Base-by-base conservation (phyloP, 2,888 invertebrate species). In the Caprella mutica region DNA sequence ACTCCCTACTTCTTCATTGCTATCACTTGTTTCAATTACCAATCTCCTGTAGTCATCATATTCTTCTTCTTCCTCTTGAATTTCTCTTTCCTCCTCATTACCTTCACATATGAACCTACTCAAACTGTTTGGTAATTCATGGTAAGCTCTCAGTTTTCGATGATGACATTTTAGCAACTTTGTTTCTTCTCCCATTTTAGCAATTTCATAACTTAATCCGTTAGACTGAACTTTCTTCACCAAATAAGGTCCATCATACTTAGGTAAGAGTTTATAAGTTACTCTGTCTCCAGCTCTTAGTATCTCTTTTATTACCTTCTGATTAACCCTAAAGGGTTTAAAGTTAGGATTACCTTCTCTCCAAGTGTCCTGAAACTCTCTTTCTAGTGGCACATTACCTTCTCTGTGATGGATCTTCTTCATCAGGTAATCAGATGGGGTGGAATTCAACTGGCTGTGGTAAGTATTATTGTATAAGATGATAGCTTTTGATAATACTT, bases 321-420 rank as follows among this genome's bases (percentile, higher is more conserved):
- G 29, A 23, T 46, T 30, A 2, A 55, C 29, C 4, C 5, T 21
- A n/a, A 44, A 55, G 5, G 55, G 55, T 2, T 21, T 21, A 33
- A 43, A 55, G 2, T 33, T 29, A 6, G 44, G 55, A n/a, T 46
- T 43, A n/a, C 55, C 55, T 29, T 43, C 44, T 12, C 24, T 17
- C 55, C 55, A 55, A 19, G 19, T 26, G 5, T 35, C 33, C 30
- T 30, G 42, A 12, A 23, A 6, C 1, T 30, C 26, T 4, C 23
- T 27, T 6, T 29, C 5, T 9, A 29, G 12, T 14, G 35, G 6
- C 5, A 21, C 12, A 4, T 21, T 17, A 27, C 46, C 12, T n/a
- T 2, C 30, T n/a, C 14, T 33, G 5, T 19, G 6, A 29, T 55
- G 46, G 8, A 2, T 5, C 23, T 46, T 2, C 5, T 4, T 2